Conservation (phyloP, 2,113 vertebrate genomes). For the Epinephelus moara region DNA sequence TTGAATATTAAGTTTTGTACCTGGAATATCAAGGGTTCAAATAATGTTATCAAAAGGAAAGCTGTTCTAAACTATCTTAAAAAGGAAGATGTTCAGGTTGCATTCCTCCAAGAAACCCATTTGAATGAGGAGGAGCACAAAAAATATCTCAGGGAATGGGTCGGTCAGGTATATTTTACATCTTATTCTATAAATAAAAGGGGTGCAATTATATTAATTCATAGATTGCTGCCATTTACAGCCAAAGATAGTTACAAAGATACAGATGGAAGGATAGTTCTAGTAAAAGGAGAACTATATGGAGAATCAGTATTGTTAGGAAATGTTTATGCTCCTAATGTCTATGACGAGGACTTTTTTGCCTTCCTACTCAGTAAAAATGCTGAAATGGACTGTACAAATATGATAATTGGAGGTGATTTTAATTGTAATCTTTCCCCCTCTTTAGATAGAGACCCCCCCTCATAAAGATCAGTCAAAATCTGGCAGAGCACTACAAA, state of each 20-base stretch:
- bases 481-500: background rate
- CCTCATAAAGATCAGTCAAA: conserved; percentile 3
- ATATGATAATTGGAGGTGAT: background rate
- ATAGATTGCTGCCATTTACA: background rate
- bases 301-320: background rate
- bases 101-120: background rate
- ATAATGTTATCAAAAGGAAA: background rate
- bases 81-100: no score
- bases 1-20: no score
- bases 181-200: conserved; percentile 2
- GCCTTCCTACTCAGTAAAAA: no score
- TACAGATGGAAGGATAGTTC: background rate
- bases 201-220: background rate
- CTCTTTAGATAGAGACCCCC: background rate
- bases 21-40: no score
- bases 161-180: background rate
- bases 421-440: conserved; percentile 4
- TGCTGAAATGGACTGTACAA: conserved; percentile 8
- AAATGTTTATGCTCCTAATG: no score
- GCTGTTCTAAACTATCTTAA: background rate
- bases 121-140: background rate
- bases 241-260: background rate
- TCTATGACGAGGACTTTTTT: no score
- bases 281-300: background rate
- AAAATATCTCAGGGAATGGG: conserved; percentile 16